These are phyloP conservation scores for Oxyruncus cristatus DNA, from an alignment of 2,113 vertebrate species.

Conservation along the genomic window DNA sequence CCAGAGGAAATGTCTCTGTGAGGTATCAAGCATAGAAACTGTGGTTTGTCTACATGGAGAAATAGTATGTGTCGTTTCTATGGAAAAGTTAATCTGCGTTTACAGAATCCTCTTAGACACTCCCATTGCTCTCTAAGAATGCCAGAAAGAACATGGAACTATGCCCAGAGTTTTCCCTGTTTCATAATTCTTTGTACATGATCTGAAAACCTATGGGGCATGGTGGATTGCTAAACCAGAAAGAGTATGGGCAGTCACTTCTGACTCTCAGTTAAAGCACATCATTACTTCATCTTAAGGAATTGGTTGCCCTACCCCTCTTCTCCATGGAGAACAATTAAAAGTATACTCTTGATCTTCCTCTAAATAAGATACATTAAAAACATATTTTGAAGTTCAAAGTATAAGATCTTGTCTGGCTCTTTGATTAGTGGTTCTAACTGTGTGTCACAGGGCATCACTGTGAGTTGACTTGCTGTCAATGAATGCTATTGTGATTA, in stretches of 20 bases:
- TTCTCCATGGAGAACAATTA: background rate
- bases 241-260: background rate
- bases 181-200: background rate
- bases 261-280: background rate
- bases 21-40: background rate
- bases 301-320: background rate
- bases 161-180: background rate
- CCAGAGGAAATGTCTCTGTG: background rate
- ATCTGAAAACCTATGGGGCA: background rate
- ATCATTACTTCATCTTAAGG: background rate
- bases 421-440: background rate
- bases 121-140: constrained; percentile 8
- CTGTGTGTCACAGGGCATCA: background rate
- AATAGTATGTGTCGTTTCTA: background rate
- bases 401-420: background rate
- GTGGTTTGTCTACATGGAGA: background rate
- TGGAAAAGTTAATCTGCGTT: background rate
- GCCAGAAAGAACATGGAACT: background rate
- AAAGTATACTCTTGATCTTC: background rate
- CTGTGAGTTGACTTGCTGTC: background rate
- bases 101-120: background rate
- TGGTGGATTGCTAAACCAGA: background rate
- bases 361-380: background rate
- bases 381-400: background rate
- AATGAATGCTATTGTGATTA: accelerated